These are phyloP conservation scores for Rotaria macrura DNA, from an alignment of 2,888 invertebrate genomes.

Conservation along the genomic window DNA sequence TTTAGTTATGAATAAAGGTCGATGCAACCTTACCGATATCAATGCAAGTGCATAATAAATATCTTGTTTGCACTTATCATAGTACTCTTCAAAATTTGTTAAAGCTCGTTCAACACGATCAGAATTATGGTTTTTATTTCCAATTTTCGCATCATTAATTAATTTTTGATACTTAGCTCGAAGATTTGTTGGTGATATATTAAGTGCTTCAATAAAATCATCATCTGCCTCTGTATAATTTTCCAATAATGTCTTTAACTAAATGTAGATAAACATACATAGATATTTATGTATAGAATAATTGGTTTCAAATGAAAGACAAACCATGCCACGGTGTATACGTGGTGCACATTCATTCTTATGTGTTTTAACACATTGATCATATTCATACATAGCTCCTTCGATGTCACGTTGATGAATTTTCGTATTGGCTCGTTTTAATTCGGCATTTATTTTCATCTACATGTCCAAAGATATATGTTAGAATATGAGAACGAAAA, in stretches of 20 bases:
- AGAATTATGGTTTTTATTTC: neutral
- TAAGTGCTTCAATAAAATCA: neutral
- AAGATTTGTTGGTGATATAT: slow-evolving; percentile 8
- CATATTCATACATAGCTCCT: neutral
- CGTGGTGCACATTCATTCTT: neutral
- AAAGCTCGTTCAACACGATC: neutral
- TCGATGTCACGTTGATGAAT: neutral
- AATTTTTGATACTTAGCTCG: slow-evolving; percentile 14
- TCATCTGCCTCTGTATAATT: neutral
- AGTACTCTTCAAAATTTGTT: neutral
- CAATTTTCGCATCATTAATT: slow-evolving; percentile 6
- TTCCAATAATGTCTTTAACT: neutral
- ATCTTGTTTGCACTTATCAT: slow-evolving; percentile 8
- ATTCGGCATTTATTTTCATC: neutral
- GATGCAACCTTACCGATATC: neutral
- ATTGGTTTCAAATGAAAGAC: neutral
- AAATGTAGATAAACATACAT: no score
- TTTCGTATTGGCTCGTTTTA: neutral
- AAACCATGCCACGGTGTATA: slow-evolving; percentile 6
- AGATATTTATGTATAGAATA: no score
- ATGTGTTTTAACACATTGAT: neutral
- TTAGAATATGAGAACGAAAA: no score
- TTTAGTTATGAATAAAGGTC: no score
- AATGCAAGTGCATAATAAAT: slow-evolving; percentile 19
- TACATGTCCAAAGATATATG: no score